Conservation (phyloP, 2,113 vertebrate genomes). For the Megaceryle maxima region DNA sequence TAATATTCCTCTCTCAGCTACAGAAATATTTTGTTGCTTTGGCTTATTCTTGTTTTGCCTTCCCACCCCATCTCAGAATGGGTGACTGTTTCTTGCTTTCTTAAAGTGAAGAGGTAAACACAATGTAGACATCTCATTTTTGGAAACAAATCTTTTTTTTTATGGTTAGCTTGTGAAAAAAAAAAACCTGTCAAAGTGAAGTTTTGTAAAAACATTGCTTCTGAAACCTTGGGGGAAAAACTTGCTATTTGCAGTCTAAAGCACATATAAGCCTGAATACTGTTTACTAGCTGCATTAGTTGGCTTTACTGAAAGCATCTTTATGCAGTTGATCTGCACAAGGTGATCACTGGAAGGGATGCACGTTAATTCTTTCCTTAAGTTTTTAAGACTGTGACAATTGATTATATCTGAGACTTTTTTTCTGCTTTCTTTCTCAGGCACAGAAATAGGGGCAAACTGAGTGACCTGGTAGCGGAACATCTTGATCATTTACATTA, state of each 20-base stretch:
- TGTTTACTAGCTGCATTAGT: background rate
- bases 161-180: background rate
- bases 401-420: background rate
- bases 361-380: background rate
- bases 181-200: background rate
- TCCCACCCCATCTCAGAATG: background rate
- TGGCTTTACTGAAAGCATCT: background rate
- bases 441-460: constrained; percentile 92
- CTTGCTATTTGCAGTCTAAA: background rate
- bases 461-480: constrained; percentile 96
- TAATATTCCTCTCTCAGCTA: background rate
- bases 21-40: background rate
- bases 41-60: background rate
- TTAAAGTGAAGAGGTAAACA: background rate
- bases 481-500: constrained; percentile 98
- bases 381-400: background rate
- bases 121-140: background rate
- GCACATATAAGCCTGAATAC: background rate
- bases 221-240: background rate
- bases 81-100: background rate
- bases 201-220: background rate
- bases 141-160: background rate
- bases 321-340: background rate
- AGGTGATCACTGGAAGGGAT: background rate
- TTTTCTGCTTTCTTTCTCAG: constrained; percentile 70